Percentiles rank a stretch among this genome's conserved stretches.
Conservation (phyloP, 2,797 vertebrate genomes). For the Rhadinocentrus ornatus region DNA sequence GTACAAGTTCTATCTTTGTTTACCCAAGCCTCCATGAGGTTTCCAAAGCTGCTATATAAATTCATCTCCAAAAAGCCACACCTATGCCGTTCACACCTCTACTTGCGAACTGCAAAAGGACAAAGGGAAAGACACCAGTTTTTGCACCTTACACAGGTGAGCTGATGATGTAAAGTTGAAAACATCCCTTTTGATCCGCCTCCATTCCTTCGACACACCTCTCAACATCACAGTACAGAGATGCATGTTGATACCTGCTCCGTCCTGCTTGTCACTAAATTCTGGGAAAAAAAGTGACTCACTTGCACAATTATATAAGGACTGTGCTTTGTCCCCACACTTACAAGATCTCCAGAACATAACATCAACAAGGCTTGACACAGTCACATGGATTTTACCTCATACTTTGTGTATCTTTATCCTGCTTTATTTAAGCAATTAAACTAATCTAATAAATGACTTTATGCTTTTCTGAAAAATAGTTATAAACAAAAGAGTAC, state of each 20-base stretch:
- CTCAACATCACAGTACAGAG: slow-evolving; percentile 20
- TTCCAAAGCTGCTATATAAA: slow-evolving; percentile 83
- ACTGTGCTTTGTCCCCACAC: slow-evolving; percentile 22
- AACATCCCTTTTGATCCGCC: slow-evolving; percentile 68
- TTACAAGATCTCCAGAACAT: slow-evolving; percentile 24
- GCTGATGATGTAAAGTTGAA: slow-evolving; percentile 63
- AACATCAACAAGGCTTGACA: slow-evolving; percentile 33
- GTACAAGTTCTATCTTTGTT: slow-evolving; percentile 34
- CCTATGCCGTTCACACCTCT: not conserved
- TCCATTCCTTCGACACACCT: slow-evolving; percentile 62
- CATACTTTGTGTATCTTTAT: not conserved
- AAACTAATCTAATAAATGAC: not conserved
- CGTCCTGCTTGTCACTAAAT: slow-evolving; percentile 29
- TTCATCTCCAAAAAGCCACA: slow-evolving; percentile 74
- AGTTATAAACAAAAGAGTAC: not conserved
- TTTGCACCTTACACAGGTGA: slow-evolving; percentile 28
- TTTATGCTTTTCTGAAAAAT: not conserved
- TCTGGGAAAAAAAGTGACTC: slow-evolving; percentile 49
- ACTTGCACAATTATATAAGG: slow-evolving; percentile 18
- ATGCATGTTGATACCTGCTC: slow-evolving; percentile 59
- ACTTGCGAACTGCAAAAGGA: slow-evolving; percentile 8
- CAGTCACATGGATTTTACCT: not conserved
- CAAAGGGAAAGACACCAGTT: slow-evolving; percentile 12
- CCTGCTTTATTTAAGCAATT: not conserved
- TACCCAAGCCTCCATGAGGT: slow-evolving; percentile 80